phyloP scores from a whole-genome alignment of 1,140 invertebrate species.

The Wiebesia pumilae region DNA sequence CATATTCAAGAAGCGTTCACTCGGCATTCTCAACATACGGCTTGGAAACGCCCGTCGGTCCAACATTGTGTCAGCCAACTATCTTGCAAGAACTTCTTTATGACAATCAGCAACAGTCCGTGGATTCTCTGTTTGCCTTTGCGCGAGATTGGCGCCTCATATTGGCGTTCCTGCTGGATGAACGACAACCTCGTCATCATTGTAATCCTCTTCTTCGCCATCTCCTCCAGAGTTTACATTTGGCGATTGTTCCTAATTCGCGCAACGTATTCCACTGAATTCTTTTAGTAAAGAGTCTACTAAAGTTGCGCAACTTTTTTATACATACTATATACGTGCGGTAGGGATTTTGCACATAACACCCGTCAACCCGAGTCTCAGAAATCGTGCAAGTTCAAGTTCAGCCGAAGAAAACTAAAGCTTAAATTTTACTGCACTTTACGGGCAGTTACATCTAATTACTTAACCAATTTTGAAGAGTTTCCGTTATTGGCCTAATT shows the following conservation, averaged over 20 bases:
- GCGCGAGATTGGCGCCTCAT: constrained; percentile 71
- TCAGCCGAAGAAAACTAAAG: not conserved
- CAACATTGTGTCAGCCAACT: too few species aligned
- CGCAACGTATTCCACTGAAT: not conserved
- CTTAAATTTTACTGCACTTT: too few species aligned
- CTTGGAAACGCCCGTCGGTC: constrained; percentile 19
- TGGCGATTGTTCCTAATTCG: constrained; percentile 49
- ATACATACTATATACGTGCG: not conserved
- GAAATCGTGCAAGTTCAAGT: not conserved
- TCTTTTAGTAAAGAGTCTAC: not conserved
- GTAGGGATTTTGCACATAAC: not conserved
- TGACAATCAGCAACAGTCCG: constrained; percentile 68
- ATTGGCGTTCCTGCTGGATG: constrained; percentile 43
- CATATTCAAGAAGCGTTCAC: constrained; percentile 60
- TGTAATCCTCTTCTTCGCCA: not conserved
- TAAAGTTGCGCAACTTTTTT: not conserved
- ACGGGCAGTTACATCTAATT: too few species aligned
- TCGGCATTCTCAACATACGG: constrained; percentile 49
- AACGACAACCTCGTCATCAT: constrained; percentile 11
- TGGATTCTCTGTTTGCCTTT: constrained; percentile 68
- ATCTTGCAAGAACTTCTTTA: constrained; percentile 48
- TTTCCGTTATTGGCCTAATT: too few species aligned
- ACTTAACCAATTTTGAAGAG: too few species aligned
- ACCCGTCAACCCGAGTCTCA: not conserved
- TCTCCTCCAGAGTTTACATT: constrained; percentile 29